Evolutionary conservation across 2,888 invertebrate genomes (phyloP), one percentile per base, ranked within the genome.

Genomic region (Apomyelois bistriatella): DNA sequence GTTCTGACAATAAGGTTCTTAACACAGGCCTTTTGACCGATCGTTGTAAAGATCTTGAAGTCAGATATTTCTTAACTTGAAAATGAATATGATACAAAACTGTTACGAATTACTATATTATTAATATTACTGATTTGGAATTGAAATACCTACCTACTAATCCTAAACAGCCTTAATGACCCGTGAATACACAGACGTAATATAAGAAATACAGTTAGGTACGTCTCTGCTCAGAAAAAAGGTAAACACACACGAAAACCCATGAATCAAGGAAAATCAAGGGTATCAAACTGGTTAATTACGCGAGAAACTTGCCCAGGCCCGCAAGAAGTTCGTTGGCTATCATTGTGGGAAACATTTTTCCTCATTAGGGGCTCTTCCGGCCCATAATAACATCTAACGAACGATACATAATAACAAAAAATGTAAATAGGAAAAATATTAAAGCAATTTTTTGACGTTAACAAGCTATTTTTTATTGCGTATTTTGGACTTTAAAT

Each of bases 331-430:
- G 70, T 77, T 80, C 64, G 62, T 61, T 62, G 63, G 62, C 66
- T 68, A 74, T 73, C 70, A 74, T 66, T 72, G 70, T 57, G 62
- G 66, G 55, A 65, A 72, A 66, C 76, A 70, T 79, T 83, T 82
- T 80, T 82, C 78, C 79, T 84, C 79, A 79, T 84, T 79, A 84
- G 68, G 64, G 61, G 58, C 64, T 64, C 61, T 68, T 60, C 59
- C 62, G 61, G 61, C 61, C 65, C 65, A 65, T 73, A 72, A 76
- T 76, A 78, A 71, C 69, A 65, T 60, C 67, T 78, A 77, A 79
- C 71, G 72, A 80, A 77, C 68, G 70, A 69, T 68, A 69, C 61
- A 63, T 58, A 56, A 61, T 60, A 58, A 59, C 58, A 60, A 65
- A 61, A 59, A 67, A 66, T 36, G 8, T 13, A 55, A 52, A 40